A percentile compares a stretch with the other conserved stretches of the same genome.
These are phyloP conservation scores for Drosophila colorata DNA, from an alignment of 2,888 invertebrate genomes.

Conservation along the genomic window DNA sequence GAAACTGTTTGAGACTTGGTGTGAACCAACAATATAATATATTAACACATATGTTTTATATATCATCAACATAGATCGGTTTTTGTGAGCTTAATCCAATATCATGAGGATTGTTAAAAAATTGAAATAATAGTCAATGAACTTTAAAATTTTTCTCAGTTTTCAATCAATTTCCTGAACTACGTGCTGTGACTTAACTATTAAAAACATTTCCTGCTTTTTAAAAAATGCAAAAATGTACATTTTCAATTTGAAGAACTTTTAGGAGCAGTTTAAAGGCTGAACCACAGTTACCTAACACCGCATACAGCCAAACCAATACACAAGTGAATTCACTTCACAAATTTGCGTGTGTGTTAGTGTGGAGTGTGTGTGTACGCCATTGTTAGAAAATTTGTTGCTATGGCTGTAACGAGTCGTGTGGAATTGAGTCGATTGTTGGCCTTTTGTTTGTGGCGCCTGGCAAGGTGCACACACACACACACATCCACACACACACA, in stretches of 20 bases:
- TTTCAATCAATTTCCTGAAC: no score
- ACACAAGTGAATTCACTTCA: constrained; percentile 49
- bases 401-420: constrained; percentile 44
- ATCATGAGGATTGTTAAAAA: no score
- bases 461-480: constrained; percentile 37
- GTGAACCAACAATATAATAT: no score
- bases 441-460: constrained; percentile 53
- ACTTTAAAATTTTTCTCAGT: no score
- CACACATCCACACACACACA: constrained; percentile 4
- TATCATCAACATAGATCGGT: no score
- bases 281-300: constrained; percentile 8
- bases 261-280: constrained; percentile 19
- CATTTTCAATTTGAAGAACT: neutral
- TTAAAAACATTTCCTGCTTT: neutral
- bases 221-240: constrained; percentile 19
- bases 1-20: neutral
- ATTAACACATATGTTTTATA: no score
- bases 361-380: constrained; percentile 11
- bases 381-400: constrained; percentile 58
- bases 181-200: neutral
- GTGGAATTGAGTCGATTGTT: constrained; percentile 56
- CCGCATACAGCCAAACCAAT: constrained; percentile 27
- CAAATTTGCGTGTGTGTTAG: constrained; percentile 17
- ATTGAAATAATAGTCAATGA: no score
- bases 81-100: no score